A percentile compares a stretch with the other conserved stretches of the same genome.
These are phyloP conservation scores for Pseudorasbora parva DNA, from an alignment of 2,113 vertebrate species.

Conservation along the genomic window DNA sequence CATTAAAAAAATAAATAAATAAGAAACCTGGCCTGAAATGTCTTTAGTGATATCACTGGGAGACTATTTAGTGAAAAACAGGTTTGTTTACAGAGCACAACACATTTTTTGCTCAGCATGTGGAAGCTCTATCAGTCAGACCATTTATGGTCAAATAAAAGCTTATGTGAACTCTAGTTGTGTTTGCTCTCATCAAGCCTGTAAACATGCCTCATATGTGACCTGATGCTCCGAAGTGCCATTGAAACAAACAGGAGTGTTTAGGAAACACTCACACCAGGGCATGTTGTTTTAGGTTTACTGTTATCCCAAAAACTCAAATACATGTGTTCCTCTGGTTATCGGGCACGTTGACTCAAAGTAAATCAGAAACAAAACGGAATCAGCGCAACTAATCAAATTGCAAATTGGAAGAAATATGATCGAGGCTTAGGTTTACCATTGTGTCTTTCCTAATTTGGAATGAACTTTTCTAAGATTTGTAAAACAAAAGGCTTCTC, in stretches of 20 bases:
- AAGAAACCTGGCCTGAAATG: conserved; percentile 7
- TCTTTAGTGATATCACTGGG: conserved; percentile 47
- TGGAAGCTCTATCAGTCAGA: conserved; percentile 39
- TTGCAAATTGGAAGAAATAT: neutral
- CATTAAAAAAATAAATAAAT: neutral
- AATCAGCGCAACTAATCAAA: neutral
- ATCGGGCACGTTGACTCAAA: neutral
- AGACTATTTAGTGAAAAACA: conserved; percentile 56
- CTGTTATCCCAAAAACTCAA: neutral
- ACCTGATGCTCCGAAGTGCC: conserved; percentile 5
- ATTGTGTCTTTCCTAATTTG: neutral
- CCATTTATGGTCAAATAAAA: conserved; percentile 58
- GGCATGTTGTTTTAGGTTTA: conserved; percentile 17
- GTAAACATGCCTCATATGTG: conserved; percentile 51
- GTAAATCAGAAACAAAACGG: neutral
- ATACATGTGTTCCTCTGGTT: neutral
- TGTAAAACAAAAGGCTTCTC: conserved; percentile 3
- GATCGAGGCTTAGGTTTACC: neutral
- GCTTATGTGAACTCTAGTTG: conserved; percentile 18
- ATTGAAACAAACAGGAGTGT: conserved; percentile 20
- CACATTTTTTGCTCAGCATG: conserved; percentile 27
- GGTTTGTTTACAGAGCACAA: conserved; percentile 50
- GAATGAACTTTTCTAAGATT: neutral
- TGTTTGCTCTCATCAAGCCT: conserved; percentile 43
- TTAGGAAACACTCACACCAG: conserved; percentile 13